Evolutionary conservation across 2,113 vertebrate genomes (phyloP).

Genomic region (Anthoscopus minutus): DNA sequence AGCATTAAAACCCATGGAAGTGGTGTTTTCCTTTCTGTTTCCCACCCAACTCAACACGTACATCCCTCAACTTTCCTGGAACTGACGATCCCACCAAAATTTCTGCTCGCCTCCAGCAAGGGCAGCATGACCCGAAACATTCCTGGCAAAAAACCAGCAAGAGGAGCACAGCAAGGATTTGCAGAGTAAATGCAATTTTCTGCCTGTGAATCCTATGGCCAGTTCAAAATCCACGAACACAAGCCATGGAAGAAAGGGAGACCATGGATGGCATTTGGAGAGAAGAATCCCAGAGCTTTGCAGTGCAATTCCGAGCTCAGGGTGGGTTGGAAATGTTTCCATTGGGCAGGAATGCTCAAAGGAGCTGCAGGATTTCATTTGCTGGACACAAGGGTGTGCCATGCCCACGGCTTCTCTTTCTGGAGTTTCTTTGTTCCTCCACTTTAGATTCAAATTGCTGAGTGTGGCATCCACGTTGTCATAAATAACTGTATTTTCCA

Average conservation of each 20-base stretch:
- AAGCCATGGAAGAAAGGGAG: background rate
- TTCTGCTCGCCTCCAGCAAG: background rate
- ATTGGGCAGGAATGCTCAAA: background rate
- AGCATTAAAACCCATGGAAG: background rate
- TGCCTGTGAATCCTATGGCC: background rate
- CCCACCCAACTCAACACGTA: background rate
- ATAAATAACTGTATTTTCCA: fast-evolving
- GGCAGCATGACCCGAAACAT: background rate
- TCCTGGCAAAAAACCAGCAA: background rate
- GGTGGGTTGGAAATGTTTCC: fast-evolving
- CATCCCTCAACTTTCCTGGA: background rate
- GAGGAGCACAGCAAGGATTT: background rate
- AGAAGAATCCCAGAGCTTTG: background rate
- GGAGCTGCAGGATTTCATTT: background rate
- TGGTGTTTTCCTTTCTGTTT: background rate
- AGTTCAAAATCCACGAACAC: background rate
- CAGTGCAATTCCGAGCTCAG: fast-evolving
- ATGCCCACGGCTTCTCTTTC: fast-evolving
- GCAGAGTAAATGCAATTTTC: background rate
- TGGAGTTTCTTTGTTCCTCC: background rate
- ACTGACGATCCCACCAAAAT: background rate
- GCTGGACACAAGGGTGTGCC: background rate
- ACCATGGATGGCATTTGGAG: fast-evolving
- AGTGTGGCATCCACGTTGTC: background rate
- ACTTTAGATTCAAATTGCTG: background rate